A percentile compares a stretch with the other conserved stretches of the same genome.
Conservation (phyloP, 2,113 vertebrate genomes). For the Rousettus leschenaultii region DNA sequence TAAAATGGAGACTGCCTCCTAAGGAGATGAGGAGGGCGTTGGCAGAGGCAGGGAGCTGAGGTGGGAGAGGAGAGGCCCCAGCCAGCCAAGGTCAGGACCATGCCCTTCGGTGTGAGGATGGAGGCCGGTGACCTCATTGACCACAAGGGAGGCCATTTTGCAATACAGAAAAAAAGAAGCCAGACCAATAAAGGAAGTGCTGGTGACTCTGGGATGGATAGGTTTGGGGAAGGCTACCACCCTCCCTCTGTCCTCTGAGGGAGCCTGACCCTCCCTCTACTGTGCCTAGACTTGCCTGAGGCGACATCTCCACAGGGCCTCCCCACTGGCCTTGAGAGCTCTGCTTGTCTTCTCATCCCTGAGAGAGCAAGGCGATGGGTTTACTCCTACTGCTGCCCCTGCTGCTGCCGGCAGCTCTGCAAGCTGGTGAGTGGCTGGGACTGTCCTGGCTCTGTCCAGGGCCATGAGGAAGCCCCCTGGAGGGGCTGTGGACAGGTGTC, state of each 20-base stretch:
- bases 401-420: neutral
- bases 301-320: accelerated
- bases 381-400: neutral
- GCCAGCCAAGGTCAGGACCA: neutral
- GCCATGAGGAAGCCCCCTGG: neutral
- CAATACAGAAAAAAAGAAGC: neutral
- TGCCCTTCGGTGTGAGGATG: accelerated
- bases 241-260: neutral
- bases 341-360: neutral
- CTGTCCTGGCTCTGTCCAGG: neutral
- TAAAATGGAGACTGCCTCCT: neutral
- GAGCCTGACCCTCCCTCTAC: neutral
- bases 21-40: neutral
- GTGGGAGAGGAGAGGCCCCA: neutral
- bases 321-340: no score
- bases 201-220: accelerated
- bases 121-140: neutral
- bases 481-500: neutral
- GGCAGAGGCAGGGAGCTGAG: neutral
- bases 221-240: neutral
- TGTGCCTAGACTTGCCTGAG: neutral
- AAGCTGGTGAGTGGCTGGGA: neutral
- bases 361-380: neutral
- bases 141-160: neutral
- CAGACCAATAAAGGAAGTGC: neutral